Base-by-base conservation (phyloP, 2,888 invertebrate species). In the Pandemis heparana region DNA sequence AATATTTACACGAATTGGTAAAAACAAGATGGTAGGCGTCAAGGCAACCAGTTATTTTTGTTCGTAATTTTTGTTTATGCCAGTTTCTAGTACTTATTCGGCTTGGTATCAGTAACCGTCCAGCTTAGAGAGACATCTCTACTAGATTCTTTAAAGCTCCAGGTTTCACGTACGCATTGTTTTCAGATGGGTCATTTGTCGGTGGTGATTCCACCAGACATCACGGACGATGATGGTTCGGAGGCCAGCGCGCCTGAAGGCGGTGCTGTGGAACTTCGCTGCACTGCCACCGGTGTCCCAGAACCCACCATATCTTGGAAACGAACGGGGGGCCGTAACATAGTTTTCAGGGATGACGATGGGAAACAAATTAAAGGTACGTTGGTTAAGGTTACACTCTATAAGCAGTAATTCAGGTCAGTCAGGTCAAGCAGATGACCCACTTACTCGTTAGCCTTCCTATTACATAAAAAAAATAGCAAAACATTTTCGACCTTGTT, bases 201-300 rank as follows among this genome's bases (percentile, higher is more conserved):
- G 85, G 98, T 98, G 77, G 97, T 98, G 79, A 96, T 98, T 81
- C 97, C 98, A 6, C 98, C 98, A 61, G 97, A 98, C 89, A 98
- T 98, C 79, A 95, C 97, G 64, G 96, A 96, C 76, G 92, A 87
- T 41, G 90, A 92, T 10, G 90, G 89, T 0, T 92, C 96, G 7
- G 97, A 97, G 77, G 96, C 96, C 18, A 96, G 97, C 74, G 96
- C 97, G 0, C 95, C 96, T 12, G 98, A 98, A 89, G 97, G 97
- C 0, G 98, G 97, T 0, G 96, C 96, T 0, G 96, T 98, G 72
- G 95, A 96, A 78, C 94, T 98, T 16, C 95, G 96, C 62, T 98
- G 98, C 88, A 96, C 96, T 67, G 97, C 98, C 0, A 96, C 96
- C 0, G 98, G 98, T 12, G 96, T 96, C 6, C 98, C 98, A 0